phyloP scores from a whole-genome alignment of 2,888 invertebrate genomes.

The Drosophila lacicola region DNA sequence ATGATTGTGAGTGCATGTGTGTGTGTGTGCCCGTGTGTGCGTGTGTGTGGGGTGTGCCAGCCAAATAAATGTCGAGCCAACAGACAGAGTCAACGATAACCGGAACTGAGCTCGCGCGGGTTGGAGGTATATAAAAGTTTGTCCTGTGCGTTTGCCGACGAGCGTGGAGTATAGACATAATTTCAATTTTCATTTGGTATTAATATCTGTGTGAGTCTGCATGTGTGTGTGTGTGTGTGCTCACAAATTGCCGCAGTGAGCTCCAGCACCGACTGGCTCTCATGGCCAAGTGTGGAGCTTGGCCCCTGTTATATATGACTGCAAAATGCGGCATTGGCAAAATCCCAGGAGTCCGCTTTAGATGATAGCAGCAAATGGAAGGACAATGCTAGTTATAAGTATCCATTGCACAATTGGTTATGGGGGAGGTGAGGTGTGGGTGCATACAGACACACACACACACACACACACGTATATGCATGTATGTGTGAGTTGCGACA shows the following conservation, averaged over 20 bases:
- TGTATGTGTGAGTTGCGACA: constrained; percentile 5
- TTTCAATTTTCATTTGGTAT: constrained; percentile 78
- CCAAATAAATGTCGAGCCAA: constrained; percentile 54
- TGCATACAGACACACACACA: not conserved
- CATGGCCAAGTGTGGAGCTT: constrained; percentile 9
- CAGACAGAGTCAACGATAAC: not conserved
- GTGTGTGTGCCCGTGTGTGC: constrained; percentile 6
- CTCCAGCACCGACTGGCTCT: constrained; percentile 10
- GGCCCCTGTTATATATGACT: constrained; percentile 65
- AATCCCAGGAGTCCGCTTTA: constrained; percentile 74
- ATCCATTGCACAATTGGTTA: constrained; percentile 29
- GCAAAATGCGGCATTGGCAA: constrained; percentile 75
- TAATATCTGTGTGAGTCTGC: constrained; percentile 49
- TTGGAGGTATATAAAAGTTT: constrained; percentile 49
- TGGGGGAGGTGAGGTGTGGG: not conserved
- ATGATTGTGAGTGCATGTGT: constrained; percentile 41
- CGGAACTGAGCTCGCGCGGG: constrained; percentile 21
- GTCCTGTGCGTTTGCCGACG: constrained; percentile 30
- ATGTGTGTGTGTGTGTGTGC: constrained; percentile 39
- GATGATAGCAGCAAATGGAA: constrained; percentile 66
- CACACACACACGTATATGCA: not conserved
- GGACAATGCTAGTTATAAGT: constrained; percentile 66
- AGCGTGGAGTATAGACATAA: constrained; percentile 66
- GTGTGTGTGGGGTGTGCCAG: constrained; percentile 27
- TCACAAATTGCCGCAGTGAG: constrained; percentile 69